Base-by-base conservation (phyloP, 35 echinoderm and acorn worm genomes). In the Hemicentrotus pulcherrimus region DNA sequence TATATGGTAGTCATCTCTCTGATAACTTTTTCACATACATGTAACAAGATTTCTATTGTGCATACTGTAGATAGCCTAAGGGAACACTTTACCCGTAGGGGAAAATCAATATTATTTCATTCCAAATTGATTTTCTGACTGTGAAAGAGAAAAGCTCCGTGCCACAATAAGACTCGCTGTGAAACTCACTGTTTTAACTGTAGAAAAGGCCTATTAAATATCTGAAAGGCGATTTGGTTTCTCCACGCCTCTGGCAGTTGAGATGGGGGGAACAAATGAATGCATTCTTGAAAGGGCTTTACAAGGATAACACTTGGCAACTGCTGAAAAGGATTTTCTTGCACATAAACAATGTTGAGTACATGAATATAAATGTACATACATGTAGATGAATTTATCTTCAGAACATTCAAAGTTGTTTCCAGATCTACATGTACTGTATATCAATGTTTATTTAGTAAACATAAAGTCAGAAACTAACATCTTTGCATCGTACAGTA, bases 41-140 rank as follows among this genome's bases (percentile, higher is more conserved):
- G n/a, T n/a, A 91, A 32, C 90, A 47, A 91, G 90, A 91, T 47
- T 33, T 28, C 90, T 91, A 22, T 33, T 91, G 32, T 47, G 65
- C 65, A 78, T 78, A n/a, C 0, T 1, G 35, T 41, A 0, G n/a
- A n/a, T 78, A 78, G 65, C 65, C 65, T 78, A 3, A 78, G 65
- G 22, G 19, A 22, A 78, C 52, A 78, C 50, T 78, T 78, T 22
- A 78, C 65, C 65, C 19, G 7, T 2, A n/a, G 28, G 65, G 19
- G 8, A 7, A 78, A 78, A 78, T 78, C 65, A 78, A 78, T 78
- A 78, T n/a, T 28, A 78, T 78, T 78, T 78, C 22, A 78, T 24
- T 78, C 19, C 5, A 4, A 30, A 78, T 78, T 78, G 65, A 78
- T 78, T 78, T 78, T 78, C 22, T n/a, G 24, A 71, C 24, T 24